Base-by-base conservation (phyloP, 2,113 vertebrate species). In the Salminus brasiliensis region DNA sequence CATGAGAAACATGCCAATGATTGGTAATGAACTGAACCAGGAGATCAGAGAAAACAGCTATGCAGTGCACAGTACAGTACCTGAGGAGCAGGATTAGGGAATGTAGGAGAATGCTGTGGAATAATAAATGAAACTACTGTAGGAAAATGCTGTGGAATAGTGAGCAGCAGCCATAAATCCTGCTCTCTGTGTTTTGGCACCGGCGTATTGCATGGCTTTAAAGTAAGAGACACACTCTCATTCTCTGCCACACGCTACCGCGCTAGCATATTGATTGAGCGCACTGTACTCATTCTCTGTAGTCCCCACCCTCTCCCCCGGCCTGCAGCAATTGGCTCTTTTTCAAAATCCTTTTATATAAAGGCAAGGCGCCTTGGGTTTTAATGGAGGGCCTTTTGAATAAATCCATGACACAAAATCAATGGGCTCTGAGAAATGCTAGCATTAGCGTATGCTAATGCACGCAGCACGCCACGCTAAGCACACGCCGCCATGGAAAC, bases 401-500 rank as follows among this genome's bases (percentile, higher is more conserved):
- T 87, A 83, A 87, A 91, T 76, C 67, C 34, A n/a, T 63, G 81
- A 77, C 82, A 82, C 84, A 85, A 86, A 91, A 92, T 92, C 88
- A 88, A 89, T 89, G 85, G 9, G 75, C 84, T 88, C 87, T 87
- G 88, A 90, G 73, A 81, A 47, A 69, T 81, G 82, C 43, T 0
- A 45, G 82, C 63, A 47, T 79, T 67, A 60, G 25, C 59, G 15
- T 87, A 90, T 86, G 84, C 82, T 86, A 90, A 87, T 87, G 86
- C 79, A 67, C 34, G 62, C 63, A 84, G 82, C 80, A 60, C 21
- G n/a, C 80, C 78, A 63, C 34, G 71, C 82, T 73, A 47, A 5
- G 10, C 78, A 81, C 30, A 86, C 86, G 80, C 62, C 90, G 86
- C 86, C 82, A 90, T 88, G 88, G 89, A 88, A 90, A 93, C 90